Evolutionary conservation across 2,797 vertebrate genomes (phyloP).

Genomic region (Strix occidentalis): DNA sequence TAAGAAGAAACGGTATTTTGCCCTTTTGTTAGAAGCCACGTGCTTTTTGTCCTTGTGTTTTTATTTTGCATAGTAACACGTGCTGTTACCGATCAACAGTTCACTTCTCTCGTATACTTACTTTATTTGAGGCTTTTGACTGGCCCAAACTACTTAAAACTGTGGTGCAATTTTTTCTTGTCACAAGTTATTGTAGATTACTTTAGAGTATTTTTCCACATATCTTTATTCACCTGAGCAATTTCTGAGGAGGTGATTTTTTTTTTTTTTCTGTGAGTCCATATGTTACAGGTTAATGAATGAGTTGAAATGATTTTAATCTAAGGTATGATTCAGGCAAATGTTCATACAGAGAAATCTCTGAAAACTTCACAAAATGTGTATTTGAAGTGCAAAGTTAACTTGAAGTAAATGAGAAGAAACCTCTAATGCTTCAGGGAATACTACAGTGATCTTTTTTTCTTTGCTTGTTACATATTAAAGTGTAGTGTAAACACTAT

Average conservation of each 20-base stretch:
- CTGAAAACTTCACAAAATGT: background rate
- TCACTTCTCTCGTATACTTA: background rate
- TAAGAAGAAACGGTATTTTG: background rate
- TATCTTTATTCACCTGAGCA: background rate
- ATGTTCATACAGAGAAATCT: background rate
- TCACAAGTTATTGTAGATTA: background rate
- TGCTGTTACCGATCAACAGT: background rate
- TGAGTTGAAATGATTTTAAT: background rate
- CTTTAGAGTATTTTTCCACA: fast-evolving
- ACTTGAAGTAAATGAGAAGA: background rate
- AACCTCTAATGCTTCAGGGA: background rate
- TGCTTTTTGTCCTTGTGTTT: background rate
- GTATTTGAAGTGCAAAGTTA: background rate
- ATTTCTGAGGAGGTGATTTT: background rate
- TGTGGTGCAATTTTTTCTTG: background rate
- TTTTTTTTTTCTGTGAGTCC: background rate
- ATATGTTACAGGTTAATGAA: background rate
- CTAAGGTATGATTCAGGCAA: background rate
- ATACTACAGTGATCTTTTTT: background rate
- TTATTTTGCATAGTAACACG: conserved; percentile 13
- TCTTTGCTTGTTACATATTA: background rate
- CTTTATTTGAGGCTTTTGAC: background rate
- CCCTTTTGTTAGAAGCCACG: background rate
- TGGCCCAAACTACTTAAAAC: background rate
- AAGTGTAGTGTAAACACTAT: background rate